These are phyloP conservation scores for Xerus inauris DNA, from an alignment of 2,113 vertebrate genomes.

Conservation along the genomic window DNA sequence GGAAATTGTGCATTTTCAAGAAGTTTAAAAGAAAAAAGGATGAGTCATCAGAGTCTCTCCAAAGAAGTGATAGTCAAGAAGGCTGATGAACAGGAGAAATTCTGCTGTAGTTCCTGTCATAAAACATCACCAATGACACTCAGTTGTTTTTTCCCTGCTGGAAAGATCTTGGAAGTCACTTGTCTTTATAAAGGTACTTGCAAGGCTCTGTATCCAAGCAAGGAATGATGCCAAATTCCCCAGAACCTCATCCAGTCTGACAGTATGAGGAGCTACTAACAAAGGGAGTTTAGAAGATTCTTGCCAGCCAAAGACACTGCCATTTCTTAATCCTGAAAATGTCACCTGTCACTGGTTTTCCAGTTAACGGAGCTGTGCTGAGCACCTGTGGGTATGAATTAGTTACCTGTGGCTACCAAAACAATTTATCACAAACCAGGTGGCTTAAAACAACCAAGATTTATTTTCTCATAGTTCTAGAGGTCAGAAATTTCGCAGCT, in stretches of 20 bases:
- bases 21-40: neutral
- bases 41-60: neutral
- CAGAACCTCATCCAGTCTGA: neutral
- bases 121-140: neutral
- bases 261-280: neutral
- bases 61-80: neutral
- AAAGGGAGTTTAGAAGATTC: neutral
- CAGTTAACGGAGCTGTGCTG: neutral
- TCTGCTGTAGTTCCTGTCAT: neutral
- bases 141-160: neutral
- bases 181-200: neutral
- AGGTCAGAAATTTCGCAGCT: neutral
- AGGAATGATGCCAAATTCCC: neutral
- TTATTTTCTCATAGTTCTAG: neutral
- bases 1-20: neutral
- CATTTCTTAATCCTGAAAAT: neutral
- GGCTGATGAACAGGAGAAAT: neutral
- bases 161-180: constrained; percentile 28
- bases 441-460: neutral
- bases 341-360: too few species aligned
- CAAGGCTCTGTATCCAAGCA: neutral
- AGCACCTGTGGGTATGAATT: neutral
- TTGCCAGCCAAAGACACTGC: neutral
- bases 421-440: neutral
- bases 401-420: neutral